A percentile compares a stretch with the other conserved stretches of the same genome.
These are phyloP conservation scores for Netelia inedita DNA, from an alignment of 2,888 invertebrate species.

Conservation along the genomic window DNA sequence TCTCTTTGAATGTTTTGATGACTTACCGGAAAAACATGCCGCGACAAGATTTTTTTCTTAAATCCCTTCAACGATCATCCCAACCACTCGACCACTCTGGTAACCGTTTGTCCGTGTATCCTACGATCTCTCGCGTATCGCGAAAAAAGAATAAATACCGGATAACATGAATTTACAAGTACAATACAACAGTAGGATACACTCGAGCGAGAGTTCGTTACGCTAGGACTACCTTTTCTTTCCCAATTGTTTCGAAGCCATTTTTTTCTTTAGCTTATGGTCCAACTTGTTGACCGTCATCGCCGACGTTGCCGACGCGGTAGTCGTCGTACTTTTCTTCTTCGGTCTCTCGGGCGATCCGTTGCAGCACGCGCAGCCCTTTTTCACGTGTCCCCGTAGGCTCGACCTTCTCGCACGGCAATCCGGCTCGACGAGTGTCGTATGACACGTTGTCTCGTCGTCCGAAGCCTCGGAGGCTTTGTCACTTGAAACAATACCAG, in stretches of 20 bases:
- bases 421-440: conserved; percentile 77
- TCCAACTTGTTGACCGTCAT: conserved; percentile 74
- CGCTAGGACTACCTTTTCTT: conserved; percentile 85
- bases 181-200: conserved; percentile 52
- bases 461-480: conserved; percentile 81
- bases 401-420: conserved; percentile 83
- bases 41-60: conserved; percentile 1
- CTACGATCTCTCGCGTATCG: background rate
- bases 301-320: conserved; percentile 27
- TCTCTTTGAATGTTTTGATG: background rate
- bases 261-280: conserved; percentile 80
- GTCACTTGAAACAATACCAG: conserved; percentile 77
- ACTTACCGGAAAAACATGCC: background rate
- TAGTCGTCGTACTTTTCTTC: conserved; percentile 83
- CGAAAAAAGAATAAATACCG: conserved; percentile 11
- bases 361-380: conserved; percentile 88
- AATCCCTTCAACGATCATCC: conserved; percentile 50
- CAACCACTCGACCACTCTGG: conserved; percentile 51
- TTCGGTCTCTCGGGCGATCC: conserved; percentile 87
- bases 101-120: conserved; percentile 11
- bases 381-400: conserved; percentile 87
- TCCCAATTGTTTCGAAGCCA: conserved; percentile 78
- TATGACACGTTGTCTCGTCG: conserved; percentile 78
- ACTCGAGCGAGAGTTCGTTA: conserved; percentile 68
- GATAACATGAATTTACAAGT: conserved; percentile 52